Evolutionary conservation across 1,140 invertebrate species (phyloP), one percentile per base, ranked within the genome.

Genomic region (Phymastichus coffea): DNA sequence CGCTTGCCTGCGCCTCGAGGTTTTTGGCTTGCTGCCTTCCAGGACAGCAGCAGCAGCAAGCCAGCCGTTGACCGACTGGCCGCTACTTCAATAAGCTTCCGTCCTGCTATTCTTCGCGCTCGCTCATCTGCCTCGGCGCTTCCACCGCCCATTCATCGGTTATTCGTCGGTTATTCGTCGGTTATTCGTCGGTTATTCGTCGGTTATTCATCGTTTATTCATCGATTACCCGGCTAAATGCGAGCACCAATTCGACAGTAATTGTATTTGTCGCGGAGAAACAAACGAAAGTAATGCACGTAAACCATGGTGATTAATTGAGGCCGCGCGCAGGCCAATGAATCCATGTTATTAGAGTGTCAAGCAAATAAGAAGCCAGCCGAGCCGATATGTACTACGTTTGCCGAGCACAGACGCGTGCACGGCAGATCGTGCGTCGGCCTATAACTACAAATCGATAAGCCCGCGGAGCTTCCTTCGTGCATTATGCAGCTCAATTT

Each of bases 401-500:
- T 53, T 53, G 28, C 53, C 35, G 44, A 23, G 14, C n/a, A 30
- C 51, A 54, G 12, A 30, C 7, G 12, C 41, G 41, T 7, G 20
- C 41, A 2, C 7, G 2, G 28, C 41, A 2, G 20, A 38, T 22
- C 19, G 43, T 35, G 8, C 33, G 22, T 26, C 44, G 22, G 14
- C 28, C 12, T 25, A 37, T 14, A 20, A n/a, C 15, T 38, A 56
- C 15, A 56, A 47, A 56, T 56, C 43, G 43, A 59, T 63, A 22
- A 35, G 26, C 33, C n/a, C n/a, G 40, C 46, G 33, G 33, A 33
- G 49, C 54, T 48, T 54, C 41, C 51, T 35, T 48, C 23, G 26
- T 49, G 20, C 23, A 58, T 59, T 63, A 63, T 63, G 56, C 46
- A 63, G 55, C 58, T 56, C n/a, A n/a, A n/a, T n/a, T n/a, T n/a